Base-by-base conservation (phyloP, 2,888 invertebrate species). In the Adela reaumurella region DNA sequence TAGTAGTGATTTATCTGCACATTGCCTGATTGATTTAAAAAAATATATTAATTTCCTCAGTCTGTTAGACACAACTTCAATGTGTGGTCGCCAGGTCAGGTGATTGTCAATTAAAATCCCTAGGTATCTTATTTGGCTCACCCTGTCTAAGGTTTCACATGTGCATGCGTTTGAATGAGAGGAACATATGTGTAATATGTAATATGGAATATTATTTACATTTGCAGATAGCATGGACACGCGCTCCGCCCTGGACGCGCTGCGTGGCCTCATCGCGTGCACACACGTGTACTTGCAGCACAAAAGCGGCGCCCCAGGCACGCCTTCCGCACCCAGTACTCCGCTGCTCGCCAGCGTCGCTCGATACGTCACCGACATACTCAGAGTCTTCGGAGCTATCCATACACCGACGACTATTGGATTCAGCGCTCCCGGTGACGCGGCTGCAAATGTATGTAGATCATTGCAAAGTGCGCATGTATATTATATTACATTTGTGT, bases 201-300 rank as follows among this genome's bases (percentile, higher is more conserved):
- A n/a, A n/a, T n/a, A n/a, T n/a, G n/a, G n/a, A n/a, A n/a, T n/a
- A 24, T 24, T 24, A 24, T 24, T 24, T 24, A 24, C 24, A 24
- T 24, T 24, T 24, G 16, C 62, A 90, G 92, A 97, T 73, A 97
- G 96, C 66, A 84, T 99, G 49, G 97, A 99, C 74, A 99, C 98
- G 0, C 87, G 92, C 57, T 81, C 84, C n/a, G 89, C 89, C 0
- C 63, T 99, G 48, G 95, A 97, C 62, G 79, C 81, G 0, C 72
- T 99, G 2, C 84, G 94, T 52, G 94, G 95, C 62, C 72, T 98
- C 46, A 89, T 97, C n/a, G 81, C 87, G 2, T 78, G 86, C n/a
- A 83, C 87, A 52, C 97, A 99, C 74, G 81, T 91, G 56, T 98
- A 96, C 70, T 81, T 96, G 54, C 4, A 14, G 11, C 3, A 14